These are phyloP conservation scores for Cryptocephalus moraei DNA, from an alignment of 2,888 invertebrate genomes.

Conservation along the genomic window DNA sequence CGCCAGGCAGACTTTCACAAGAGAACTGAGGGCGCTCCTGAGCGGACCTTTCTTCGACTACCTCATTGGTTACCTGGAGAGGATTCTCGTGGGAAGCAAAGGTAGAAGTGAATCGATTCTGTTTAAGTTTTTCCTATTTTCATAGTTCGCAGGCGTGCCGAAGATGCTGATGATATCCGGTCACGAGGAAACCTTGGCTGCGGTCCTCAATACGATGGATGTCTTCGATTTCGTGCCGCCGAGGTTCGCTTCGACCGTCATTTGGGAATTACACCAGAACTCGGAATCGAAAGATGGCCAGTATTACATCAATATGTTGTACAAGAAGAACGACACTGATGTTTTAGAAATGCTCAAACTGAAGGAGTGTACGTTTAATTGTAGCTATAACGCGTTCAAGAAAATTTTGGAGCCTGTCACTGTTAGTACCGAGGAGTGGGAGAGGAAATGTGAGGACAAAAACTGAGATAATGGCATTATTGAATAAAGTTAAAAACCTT, in stretches of 20 bases:
- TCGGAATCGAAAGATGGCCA: conserved; percentile 12
- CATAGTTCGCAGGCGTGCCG: conserved; percentile 19
- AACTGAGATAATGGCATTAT: no score
- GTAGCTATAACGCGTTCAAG: conserved; percentile 49
- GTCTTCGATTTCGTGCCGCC: conserved; percentile 60
- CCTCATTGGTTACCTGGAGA: conserved; percentile 51
- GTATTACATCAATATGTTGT: conserved; percentile 38
- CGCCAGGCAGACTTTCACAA: conserved; percentile 43
- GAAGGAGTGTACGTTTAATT: conserved; percentile 56
- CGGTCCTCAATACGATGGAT: conserved; percentile 57
- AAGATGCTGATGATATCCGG: conserved; percentile 65
- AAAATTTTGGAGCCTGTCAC: conserved; percentile 42
- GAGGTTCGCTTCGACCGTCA: conserved; percentile 54
- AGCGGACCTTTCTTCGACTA: conserved; percentile 56
- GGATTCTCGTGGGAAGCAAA: conserved; percentile 12
- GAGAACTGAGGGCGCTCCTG: conserved; percentile 46
- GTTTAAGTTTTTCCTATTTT: no score
- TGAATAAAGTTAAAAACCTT: no score
- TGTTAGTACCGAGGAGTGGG: background rate
- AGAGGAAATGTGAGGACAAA: background rate
- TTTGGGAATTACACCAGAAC: conserved; percentile 54
- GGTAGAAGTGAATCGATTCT: no score
- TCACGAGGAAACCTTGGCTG: conserved; percentile 72
- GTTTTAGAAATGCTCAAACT: conserved; percentile 49
- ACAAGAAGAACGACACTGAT: conserved; percentile 49